Conservation (phyloP, 1,140 invertebrate species). For the Maconellicoccus hirsutus region DNA sequence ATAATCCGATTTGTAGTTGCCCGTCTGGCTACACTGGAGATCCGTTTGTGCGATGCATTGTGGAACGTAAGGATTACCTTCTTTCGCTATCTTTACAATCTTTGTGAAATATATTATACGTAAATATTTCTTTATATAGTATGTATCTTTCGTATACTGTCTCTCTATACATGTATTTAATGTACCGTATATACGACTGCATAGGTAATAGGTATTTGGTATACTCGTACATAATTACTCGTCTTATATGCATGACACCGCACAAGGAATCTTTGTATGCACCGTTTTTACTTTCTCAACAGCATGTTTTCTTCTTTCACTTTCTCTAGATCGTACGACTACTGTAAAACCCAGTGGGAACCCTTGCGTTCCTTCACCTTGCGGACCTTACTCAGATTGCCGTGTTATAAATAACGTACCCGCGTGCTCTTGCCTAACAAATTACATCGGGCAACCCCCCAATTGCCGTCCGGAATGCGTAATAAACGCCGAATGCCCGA, state of each 20-base stretch:
- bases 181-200: too few species aligned
- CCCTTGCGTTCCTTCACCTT: conserved; percentile 39
- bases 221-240: too few species aligned
- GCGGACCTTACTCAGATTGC: conserved; percentile 41
- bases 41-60: conserved; percentile 40
- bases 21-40: conserved; percentile 38
- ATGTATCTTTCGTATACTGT: background rate
- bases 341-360: conserved; percentile 35
- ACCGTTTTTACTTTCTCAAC: too few species aligned
- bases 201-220: too few species aligned
- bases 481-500: conserved; percentile 41
- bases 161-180: background rate
- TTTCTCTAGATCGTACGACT: conserved; percentile 26
- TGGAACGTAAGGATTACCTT: conserved; percentile 26
- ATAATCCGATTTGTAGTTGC: conserved; percentile 38
- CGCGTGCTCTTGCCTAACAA: conserved; percentile 42
- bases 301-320: background rate
- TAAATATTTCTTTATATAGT: conserved; percentile 12
- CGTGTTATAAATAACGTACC: conserved; percentile 37
- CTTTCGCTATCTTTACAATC: conserved; percentile 18
- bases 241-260: too few species aligned
- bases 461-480: conserved; percentile 43
- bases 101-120: background rate
- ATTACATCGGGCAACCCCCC: conserved; percentile 43
- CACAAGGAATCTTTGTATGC: too few species aligned